Evolutionary conservation across 1,140 invertebrate genomes (phyloP), one percentile per base, ranked within the genome.

Genomic region (Trigoniulus corallinus): DNA sequence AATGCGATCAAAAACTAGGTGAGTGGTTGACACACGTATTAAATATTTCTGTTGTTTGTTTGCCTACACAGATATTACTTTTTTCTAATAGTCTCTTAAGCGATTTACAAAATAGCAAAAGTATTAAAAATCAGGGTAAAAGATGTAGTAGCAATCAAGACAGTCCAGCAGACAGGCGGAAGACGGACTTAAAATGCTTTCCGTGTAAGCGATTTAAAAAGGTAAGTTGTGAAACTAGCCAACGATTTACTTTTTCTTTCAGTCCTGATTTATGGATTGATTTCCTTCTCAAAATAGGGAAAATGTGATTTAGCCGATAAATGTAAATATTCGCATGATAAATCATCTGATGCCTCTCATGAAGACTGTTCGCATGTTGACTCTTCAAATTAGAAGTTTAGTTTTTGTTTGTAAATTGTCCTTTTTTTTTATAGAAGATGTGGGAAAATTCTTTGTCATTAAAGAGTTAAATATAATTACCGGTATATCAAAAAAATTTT

Each of bases 1-100:
- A 40, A 76, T 78, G 1, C 72, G 76, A 56, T 62, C 67, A 13
- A 63, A 59, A 42, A 56, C 58, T 21, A 54, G 51, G 23, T 53
- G 53, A 3, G 27, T 45, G 12, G 20, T 45, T 45, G n/a, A 21
- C 21, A 13, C 20, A 10, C 12, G 12, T 39, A 21, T 44, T 44
- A 44, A 44, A 7, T 18, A 44, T 7, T 12, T 44, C 18, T 44
- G 18, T 20, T 21, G 4, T 21, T 44, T 21, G 18, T 7, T 44
- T 37, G 22, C 46, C 4, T 40, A 20, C 12, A 21, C 10, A 21
- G 20, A 12, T 10, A 45, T 10, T 10, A n/a, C 12, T 39, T 39
- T 12, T 21, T 21, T 10, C 24, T 10, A 21, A 24, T 44, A 47
- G 46, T 22, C 26, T 47, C 7, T 12, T 10, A 39, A 27, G 26